Evolutionary conservation across 2,888 invertebrate genomes (phyloP), one percentile per base, ranked within the genome.

Genomic region (Lasioglossum malachurum): DNA sequence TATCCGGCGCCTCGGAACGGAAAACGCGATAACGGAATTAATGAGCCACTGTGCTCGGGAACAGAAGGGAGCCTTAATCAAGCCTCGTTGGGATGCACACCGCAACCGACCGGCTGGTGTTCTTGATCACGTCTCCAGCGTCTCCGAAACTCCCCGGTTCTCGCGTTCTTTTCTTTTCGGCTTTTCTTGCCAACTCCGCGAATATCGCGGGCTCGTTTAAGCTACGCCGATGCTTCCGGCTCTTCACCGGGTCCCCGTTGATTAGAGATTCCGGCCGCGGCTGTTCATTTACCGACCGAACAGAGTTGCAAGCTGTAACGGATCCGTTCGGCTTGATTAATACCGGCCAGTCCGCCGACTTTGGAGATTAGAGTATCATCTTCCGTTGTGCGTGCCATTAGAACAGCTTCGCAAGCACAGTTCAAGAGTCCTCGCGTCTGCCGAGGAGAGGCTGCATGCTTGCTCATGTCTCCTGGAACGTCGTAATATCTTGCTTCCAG

Each of bases 61-160:
- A 83, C 87, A 78, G 82, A 90, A 78, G 85, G 85, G 82, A 79
- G 69, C 78, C 85, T 90, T 90, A 90, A 90, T 90, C 89, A 83
- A 85, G 80, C 79, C 60, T 82, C 86, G 80, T 82, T 84, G 84
- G 81, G 86, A 88, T 80, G 84, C 86, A 38, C 75, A 77, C 75
- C 82, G 75, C 82, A 82, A 87, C 75, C 53, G 78, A 41, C 78
- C 41, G 74, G 49, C 73, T 74, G 73, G 78, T 76, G 82, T 80
- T 82, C 67, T 88, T 73, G 79, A 79, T 89, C 80, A 49, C 80
- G 82, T 90, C 67, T 73, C 16, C 71, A 41, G 14, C 72, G 73
- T 78, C 87, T 78, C 81, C n/a, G 75, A 53, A 75, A 35, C 77
- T 71, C 35, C 35, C 41, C 16, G 67, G n/a, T 71, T 35, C 76